phyloP scores from a whole-genome alignment of 30 jellyfish, hydroid and myxozoan genomes.

The Chrysaora quinquecirrha region DNA sequence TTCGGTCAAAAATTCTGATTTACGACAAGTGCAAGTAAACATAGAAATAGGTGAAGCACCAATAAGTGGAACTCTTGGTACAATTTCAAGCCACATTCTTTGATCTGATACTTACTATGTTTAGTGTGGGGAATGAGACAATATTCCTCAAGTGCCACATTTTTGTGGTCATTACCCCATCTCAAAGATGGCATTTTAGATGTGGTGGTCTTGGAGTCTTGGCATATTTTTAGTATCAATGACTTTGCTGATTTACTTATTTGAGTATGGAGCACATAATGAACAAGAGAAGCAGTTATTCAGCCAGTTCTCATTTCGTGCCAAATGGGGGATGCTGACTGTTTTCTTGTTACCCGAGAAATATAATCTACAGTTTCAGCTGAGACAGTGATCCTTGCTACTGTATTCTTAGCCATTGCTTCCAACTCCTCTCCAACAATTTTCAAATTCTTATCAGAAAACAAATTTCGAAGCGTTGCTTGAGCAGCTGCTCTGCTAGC shows the following conservation, averaged over 20 bases:
- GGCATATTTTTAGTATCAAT: not conserved
- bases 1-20: not conserved
- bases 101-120: slow-evolving; percentile 6
- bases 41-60: slow-evolving; percentile 27
- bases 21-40: slow-evolving; percentile 10
- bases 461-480: not conserved
- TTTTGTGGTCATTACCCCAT: not conserved
- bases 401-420: not conserved
- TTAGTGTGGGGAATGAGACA: not conserved
- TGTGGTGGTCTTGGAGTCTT: slow-evolving; percentile 11
- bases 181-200: not conserved
- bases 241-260: not conserved
- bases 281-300: slow-evolving; percentile 16
- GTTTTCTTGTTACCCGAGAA: not conserved
- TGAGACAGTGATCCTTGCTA: not conserved
- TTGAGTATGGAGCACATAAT: slow-evolving; percentile 13
- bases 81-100: not conserved
- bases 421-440: not conserved
- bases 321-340: slow-evolving; percentile 8
- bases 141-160: not conserved
- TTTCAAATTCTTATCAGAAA: not conserved
- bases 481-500: not conserved
- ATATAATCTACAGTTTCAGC: slow-evolving; percentile 12
- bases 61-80: slow-evolving; percentile 1
- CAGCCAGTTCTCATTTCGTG: slow-evolving; percentile 18